Base-by-base conservation (phyloP, 2,888 invertebrate genomes). In the Lepidonotus clava region DNA sequence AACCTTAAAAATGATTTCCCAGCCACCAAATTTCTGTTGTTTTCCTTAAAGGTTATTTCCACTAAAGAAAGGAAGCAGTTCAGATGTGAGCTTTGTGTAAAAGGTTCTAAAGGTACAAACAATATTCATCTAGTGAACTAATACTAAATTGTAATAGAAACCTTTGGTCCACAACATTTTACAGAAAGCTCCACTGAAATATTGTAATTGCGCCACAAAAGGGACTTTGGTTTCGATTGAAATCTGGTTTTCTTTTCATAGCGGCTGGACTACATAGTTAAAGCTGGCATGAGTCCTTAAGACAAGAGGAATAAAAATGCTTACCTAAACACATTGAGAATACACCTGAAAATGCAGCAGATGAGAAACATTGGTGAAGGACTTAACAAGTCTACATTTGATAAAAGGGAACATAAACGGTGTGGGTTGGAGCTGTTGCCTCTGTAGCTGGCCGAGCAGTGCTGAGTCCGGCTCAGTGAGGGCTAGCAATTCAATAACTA, bases 301-400 rank as follows among this genome's bases (percentile, higher is more conserved):
- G 71, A 38, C 38, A 71, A 71, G 36, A 24, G 38, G 71, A 36
- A 71, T 34, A 71, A 71, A 71, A 71, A 34, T 18, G 71, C 84
- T 84, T 84, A 84, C 84, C 84, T 84, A 84, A 84, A 84, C 34
- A 84, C 84, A 84, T 84, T 84, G 66, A 84, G 84, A 66, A 84
- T 61, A 84, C 84, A 61, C 84, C 84, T 84, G 84, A 40, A 84
- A 84, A 36, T 8, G 71, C 38, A 71, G 71, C 71, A 71, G 61
- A 71, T 71, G 71, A 71, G 71, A 71, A 71, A 71, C 71, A 71
- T 71, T 34, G 36, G 38, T 71, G 6, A 71, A 71, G 38, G 38
- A 71, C 36, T 21, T 71, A 18, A 38, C 24, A 56, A 56, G 24
- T 24, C 14, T n/a, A 71, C 38, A 71, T 71, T 18, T 71, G n/a